Evolutionary conservation across 2,888 invertebrate species (phyloP).

Genomic region (Embidobia sp.): DNA sequence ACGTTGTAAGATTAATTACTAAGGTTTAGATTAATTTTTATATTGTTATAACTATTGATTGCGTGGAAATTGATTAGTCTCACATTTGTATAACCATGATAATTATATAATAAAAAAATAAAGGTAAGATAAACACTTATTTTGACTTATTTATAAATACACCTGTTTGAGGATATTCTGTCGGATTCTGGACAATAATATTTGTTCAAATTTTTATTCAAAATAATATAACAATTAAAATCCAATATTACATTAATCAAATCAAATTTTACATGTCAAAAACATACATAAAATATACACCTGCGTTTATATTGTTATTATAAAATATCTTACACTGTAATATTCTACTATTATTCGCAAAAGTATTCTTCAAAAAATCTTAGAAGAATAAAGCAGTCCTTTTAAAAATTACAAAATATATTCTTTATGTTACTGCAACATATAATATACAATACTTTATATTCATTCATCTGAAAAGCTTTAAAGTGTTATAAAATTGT

Average conservation of each 20-base stretch:
- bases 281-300: too few relatives aligned
- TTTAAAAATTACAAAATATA: slow-evolving; percentile 18
- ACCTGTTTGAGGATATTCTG: too few relatives aligned
- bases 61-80: slow-evolving; percentile 34
- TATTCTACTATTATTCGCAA: too few relatives aligned
- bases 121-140: slow-evolving; percentile 1
- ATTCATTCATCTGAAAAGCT: too few relatives aligned
- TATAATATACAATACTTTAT: background rate
- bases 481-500: background rate
- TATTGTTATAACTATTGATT: slow-evolving; percentile 28
- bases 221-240: too few relatives aligned
- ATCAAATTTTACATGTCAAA: too few relatives aligned
- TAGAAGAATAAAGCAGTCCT: slow-evolving; percentile 24
- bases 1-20: slow-evolving; percentile 11
- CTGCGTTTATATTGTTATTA: too few relatives aligned
- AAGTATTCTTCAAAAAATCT: background rate
- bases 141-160: too few relatives aligned
- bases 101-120: slow-evolving; percentile 13
- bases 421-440: slow-evolving; percentile 9
- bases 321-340: too few relatives aligned
- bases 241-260: too few relatives aligned
- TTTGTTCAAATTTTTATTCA: too few relatives aligned
- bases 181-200: too few relatives aligned
- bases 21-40: slow-evolving; percentile 39
- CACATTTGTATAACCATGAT: slow-evolving; percentile 21